A percentile compares a stretch with the other conserved stretches of the same genome.
Evolutionary conservation across 2,113 vertebrate species (phyloP).

Genomic region (Globicephala melas): DNA sequence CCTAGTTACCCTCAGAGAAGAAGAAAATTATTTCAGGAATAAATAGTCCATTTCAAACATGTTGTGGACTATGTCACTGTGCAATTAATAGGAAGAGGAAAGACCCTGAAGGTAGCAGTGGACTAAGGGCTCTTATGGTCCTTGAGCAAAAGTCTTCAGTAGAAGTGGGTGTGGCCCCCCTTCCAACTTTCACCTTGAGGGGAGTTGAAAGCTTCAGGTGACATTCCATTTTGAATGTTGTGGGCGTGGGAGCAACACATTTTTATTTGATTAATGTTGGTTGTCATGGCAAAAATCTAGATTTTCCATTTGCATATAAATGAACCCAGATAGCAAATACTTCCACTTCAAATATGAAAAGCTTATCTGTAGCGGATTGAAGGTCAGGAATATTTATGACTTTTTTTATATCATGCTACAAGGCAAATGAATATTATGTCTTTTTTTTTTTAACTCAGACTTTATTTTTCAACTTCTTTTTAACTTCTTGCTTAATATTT

Average conservation of each 20-base stretch:
- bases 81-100: not conserved
- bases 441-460: not conserved
- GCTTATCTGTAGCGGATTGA: not conserved
- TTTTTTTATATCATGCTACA: not conserved
- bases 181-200: not conserved
- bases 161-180: not conserved
- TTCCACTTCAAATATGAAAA: constrained; percentile 12
- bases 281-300: not conserved
- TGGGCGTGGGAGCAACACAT: not conserved
- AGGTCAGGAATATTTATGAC: not conserved
- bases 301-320: constrained; percentile 2
- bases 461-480: constrained; percentile 38
- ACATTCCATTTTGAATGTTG: not conserved
- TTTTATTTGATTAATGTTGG: constrained; percentile 14
- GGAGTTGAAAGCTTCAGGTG: not conserved
- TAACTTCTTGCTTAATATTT: constrained; percentile 25
- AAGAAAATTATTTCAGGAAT: not conserved
- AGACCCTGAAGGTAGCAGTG: not conserved
- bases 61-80: not conserved
- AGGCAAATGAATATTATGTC: not conserved
- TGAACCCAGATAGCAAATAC: not conserved
- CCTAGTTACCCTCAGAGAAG: not conserved
- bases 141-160: not conserved
- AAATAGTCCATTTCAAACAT: not conserved
- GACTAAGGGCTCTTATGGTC: not conserved